Conservation (phyloP, 1,140 invertebrate species). For the Camponotus vicinus region DNA sequence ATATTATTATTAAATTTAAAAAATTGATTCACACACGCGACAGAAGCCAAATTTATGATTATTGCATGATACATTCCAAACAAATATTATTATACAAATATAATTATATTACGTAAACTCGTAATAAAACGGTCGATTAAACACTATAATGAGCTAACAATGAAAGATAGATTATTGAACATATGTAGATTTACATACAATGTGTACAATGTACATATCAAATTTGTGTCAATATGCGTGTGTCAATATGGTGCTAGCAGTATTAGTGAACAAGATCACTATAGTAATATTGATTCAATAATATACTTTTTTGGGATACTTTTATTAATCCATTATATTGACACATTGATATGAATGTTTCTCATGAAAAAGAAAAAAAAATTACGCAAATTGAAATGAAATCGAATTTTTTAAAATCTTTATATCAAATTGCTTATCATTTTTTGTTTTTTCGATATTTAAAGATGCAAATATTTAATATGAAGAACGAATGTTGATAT, state of each 20-base stretch:
- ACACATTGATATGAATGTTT: neutral
- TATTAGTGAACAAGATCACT: slow-evolving; percentile 4
- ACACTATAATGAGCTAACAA: neutral
- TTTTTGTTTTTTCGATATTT: neutral
- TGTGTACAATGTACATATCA: neutral
- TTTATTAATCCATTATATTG: neutral
- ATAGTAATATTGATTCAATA: slow-evolving; percentile 29
- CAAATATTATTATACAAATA: neutral
- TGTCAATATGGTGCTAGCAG: neutral
- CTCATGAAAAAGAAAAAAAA: neutral
- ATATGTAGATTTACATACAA: neutral
- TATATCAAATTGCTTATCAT: neutral
- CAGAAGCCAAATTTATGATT: neutral
- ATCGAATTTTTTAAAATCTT: neutral
- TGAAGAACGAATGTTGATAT: neutral
- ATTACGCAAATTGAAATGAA: neutral
- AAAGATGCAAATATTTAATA: neutral
- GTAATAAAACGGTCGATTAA: neutral
- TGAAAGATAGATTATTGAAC: neutral
- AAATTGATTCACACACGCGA: neutral
- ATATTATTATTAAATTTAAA: neutral
- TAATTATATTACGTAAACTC: neutral
- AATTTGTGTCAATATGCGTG: slow-evolving; percentile 21
- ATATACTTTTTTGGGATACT: neutral
- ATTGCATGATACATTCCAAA: too few species aligned